phyloP scores from a whole-genome alignment of 1,140 invertebrate species.

The Bombus impatiens region DNA sequence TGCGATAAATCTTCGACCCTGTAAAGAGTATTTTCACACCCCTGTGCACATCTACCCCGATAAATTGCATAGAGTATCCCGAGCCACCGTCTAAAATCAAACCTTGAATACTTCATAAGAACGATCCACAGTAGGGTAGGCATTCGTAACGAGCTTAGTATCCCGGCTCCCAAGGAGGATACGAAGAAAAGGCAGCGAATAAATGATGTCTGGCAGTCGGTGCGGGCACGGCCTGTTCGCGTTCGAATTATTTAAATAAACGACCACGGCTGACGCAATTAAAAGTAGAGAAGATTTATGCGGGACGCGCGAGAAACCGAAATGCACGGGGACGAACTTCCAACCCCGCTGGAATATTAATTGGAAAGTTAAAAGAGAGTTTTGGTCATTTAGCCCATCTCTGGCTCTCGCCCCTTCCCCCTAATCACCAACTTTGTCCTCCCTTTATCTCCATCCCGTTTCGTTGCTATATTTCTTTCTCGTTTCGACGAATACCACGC shows the following conservation, averaged over 20 bases:
- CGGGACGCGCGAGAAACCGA: constrained; percentile 43
- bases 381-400: constrained; percentile 53
- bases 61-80: constrained; percentile 18
- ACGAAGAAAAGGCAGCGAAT: constrained; percentile 24
- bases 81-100: constrained; percentile 26
- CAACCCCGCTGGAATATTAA: constrained; percentile 72
- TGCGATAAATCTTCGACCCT: constrained; percentile 7
- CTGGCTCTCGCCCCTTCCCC: not conserved
- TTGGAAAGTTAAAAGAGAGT: constrained; percentile 75
- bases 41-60: constrained; percentile 6
- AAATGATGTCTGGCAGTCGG: constrained; percentile 1
- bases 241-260: constrained; percentile 77
- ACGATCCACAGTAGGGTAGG: constrained; percentile 3
- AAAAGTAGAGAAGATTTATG: constrained; percentile 72
- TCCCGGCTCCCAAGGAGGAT: not conserved
- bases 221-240: not conserved
- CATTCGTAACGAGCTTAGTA: constrained; percentile 37
- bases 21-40: not conserved
- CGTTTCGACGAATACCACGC: not conserved
- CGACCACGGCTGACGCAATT: constrained; percentile 69
- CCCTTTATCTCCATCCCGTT: not conserved
- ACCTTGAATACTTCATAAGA: constrained; percentile 38
- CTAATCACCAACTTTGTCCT: constrained; percentile 10
- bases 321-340: constrained; percentile 10
- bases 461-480: not conserved